phyloP scores from a whole-genome alignment of 2,113 vertebrate species.

The Melozone crissalis region DNA sequence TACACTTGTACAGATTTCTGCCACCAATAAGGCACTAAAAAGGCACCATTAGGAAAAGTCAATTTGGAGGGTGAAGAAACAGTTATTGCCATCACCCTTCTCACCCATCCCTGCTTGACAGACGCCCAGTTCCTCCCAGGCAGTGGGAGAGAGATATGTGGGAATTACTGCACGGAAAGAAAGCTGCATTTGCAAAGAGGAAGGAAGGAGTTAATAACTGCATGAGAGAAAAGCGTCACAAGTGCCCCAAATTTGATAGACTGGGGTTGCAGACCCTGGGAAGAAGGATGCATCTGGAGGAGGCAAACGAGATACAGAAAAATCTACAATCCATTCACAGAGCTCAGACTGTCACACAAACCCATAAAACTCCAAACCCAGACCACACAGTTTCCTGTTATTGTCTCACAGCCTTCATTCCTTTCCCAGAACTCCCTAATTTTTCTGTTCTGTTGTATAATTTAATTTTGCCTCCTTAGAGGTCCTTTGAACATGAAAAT shows the following conservation, averaged over 20 bases:
- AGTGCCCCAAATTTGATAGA: background rate
- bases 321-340: background rate
- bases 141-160: background rate
- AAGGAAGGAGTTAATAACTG: background rate
- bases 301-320: background rate
- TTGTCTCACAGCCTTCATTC: background rate
- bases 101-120: background rate
- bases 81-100: background rate
- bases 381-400: background rate
- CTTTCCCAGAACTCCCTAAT: background rate
- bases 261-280: background rate
- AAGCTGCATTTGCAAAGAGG: background rate
- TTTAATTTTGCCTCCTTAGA: slow-evolving; percentile 49
- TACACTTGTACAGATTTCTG: background rate
- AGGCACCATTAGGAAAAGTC: background rate
- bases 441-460: slow-evolving; percentile 23
- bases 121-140: background rate
- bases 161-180: background rate
- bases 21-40: background rate
- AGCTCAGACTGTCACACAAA: background rate
- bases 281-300: background rate
- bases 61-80: background rate
- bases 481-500: slow-evolving; percentile 28
- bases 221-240: background rate
- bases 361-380: background rate